Evolutionary conservation across 1,140 invertebrate species (phyloP), one percentile per base, ranked within the genome.

Genomic region (Drosophila littoralis): DNA sequence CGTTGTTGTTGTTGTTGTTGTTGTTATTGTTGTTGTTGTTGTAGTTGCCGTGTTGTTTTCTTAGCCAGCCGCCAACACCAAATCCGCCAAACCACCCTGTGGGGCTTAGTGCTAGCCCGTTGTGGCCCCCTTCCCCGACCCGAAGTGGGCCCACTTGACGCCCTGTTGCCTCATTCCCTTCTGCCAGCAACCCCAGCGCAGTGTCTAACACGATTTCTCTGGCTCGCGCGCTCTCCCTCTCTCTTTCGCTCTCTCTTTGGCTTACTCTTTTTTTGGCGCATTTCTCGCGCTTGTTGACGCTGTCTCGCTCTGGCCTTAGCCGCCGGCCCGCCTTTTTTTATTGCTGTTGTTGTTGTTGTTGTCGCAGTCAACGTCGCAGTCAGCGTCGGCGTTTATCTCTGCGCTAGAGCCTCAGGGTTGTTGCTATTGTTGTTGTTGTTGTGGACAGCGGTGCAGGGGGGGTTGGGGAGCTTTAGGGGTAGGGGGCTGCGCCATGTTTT

Each of bases 31-130:
- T 66, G 61, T 13, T 79, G 63, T 38, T 68, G 58, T 32, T 70
- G 63, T 36, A 3, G 22, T 22, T 71, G 66, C 50, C 68, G 61
- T 71, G 71, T 50, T 77, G 83, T 86, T 86, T 86, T 88, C 82
- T 82, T 82, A 85, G 75, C 68, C 70, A 75, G 81, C 67, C 83
- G 83, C 83, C 79, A 86, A 86, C 78, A 78, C 67, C 79, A 88
- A 88, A 86, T 86, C 82, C 82, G 79, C 65, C 83, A 79, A 82
- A 73, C 75, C 71, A 71, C 72, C 72, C 72, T 58, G 58, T 70
- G 59, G 66, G 66, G 59, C 67, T 75, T 70, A 73, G 64, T 43
- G 45, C 32, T 38, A 46, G 52, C 52, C 55, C 52, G 38, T 13
- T 33, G 42, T 13, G 10, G 13, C 4, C 35, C 10, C 43, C 9